Conservation (phyloP, 2,797 vertebrate genomes). For the Diceros bicornis region DNA sequence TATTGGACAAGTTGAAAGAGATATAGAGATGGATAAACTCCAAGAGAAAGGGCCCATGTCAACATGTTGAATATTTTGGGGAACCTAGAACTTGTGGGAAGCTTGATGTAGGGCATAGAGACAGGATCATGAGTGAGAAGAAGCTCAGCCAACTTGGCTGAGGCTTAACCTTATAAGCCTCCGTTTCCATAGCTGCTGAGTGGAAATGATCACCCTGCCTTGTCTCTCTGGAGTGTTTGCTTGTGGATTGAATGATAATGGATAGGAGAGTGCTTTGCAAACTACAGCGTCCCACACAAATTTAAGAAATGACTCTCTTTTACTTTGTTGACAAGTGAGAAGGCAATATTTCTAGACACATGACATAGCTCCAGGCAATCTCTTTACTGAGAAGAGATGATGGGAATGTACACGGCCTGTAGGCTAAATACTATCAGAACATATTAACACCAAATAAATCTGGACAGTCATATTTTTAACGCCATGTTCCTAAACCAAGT, state of each 20-base stretch:
- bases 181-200: constrained; percentile 56
- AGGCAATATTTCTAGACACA: constrained; percentile 75
- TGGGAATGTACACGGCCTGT: constrained; percentile 72
- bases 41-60: neutral
- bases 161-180: constrained; percentile 49
- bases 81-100: neutral
- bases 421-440: constrained; percentile 79
- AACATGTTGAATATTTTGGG: neutral
- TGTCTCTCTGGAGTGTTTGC: constrained; percentile 49
- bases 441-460: constrained; percentile 74
- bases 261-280: constrained; percentile 58
- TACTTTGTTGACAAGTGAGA: constrained; percentile 58
- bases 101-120: neutral
- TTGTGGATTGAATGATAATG: constrained; percentile 67
- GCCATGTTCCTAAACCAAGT: constrained; percentile 51
- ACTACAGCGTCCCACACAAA: constrained; percentile 48
- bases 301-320: constrained; percentile 71
- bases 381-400: constrained; percentile 59
- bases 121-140: neutral
- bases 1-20: neutral
- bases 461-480: constrained; percentile 70
- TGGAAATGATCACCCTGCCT: constrained; percentile 29
- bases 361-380: constrained; percentile 67
- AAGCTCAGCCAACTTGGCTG: constrained; percentile 14
- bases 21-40: neutral